A percentile compares a stretch with the other conserved stretches of the same genome.
Evolutionary conservation across 2,113 vertebrate species (phyloP).

Genomic region (Ptilonorhynchus violaceus): DNA sequence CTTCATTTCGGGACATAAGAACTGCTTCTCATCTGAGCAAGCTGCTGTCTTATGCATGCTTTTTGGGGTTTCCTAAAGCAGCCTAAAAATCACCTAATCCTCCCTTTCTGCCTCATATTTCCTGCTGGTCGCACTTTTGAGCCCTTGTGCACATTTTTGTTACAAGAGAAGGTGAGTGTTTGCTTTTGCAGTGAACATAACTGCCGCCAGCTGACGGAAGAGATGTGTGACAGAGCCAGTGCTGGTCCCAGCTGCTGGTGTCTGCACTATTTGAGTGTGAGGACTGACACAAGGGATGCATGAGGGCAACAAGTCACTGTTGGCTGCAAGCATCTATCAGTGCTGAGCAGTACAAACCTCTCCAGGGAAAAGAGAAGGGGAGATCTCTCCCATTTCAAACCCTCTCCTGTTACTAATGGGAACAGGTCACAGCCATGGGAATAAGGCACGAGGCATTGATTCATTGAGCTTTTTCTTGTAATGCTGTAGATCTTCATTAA

Average conservation of each 20-base stretch:
- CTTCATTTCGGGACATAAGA: not conserved
- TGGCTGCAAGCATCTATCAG: not conserved
- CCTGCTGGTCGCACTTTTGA: not conserved
- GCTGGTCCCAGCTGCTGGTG: not conserved
- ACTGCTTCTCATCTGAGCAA: not conserved
- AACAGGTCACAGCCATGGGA: not conserved
- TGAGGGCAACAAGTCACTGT: not conserved
- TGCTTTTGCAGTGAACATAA: not conserved
- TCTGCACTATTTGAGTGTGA: not conserved
- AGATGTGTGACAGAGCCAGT: not conserved
- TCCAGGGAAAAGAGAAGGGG: not conserved
- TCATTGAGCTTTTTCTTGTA: constrained; percentile 59
- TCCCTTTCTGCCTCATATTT: not conserved
- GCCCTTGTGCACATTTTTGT: not conserved
- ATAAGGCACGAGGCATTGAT: constrained; percentile 4
- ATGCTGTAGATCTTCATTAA: constrained; percentile 71
- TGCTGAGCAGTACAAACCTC: not conserved
- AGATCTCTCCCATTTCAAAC: constrained; percentile 11
- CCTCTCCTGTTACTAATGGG: constrained; percentile 40
- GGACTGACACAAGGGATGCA: not conserved
- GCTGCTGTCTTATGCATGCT: not conserved
- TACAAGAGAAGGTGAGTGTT: not conserved
- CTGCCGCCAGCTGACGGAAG: not conserved
- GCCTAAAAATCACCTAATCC: constrained; percentile 12
- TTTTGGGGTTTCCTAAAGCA: not conserved